Base-by-base conservation (phyloP, 2,113 vertebrate species). In the Rhagologus leucostigma region DNA sequence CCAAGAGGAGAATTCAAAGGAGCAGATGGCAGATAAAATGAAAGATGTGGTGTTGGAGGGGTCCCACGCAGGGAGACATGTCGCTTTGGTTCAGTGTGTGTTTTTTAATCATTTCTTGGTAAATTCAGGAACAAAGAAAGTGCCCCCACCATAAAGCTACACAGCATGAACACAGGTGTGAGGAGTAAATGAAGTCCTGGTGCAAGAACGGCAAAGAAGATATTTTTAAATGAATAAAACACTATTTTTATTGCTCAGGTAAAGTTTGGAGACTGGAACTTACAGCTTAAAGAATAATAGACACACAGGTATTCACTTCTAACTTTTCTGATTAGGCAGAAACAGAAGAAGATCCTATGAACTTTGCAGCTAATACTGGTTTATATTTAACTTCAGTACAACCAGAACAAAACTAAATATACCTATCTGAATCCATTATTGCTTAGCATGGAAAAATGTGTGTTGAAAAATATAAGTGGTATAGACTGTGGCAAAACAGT, bases 11-110 rank as follows among this genome's bases (percentile, higher is more conserved):
- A 87, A 78, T 59, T 89, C 65, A 63, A 35, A 89, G 73, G 60
- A 93, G 47, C 87, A 97, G 87, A 91, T 68, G 60, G 93, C 39
- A 74, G 56, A 55, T 63, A 30, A 84, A 95, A 85, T 24, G 24
- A 80, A 63, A 37, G 55, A 29, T n/a, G 59, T 57, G 77, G 57
- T 11, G 6, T 75, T 81, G 64, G 55, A 87, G 35, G 35, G 44
- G 47, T 87, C 35, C 21, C 59, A 86, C 17, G 55, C 64, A 81
- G 50, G 24, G 35, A 84, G 24, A 64, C 8, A 29, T 4, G 42
- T 7, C 0, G 1, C 35, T 81, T 35, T 35, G 20, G 39, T 67
- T 42, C 2, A 2, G 0, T 46, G 26, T 42, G 11, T 32, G 47
- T 12, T 42, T 89, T 92, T 75, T 35, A 78, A 55, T 16, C 0